These are phyloP conservation scores for Nowickia ferox DNA, from an alignment of 2,888 invertebrate species.

Conservation along the genomic window DNA sequence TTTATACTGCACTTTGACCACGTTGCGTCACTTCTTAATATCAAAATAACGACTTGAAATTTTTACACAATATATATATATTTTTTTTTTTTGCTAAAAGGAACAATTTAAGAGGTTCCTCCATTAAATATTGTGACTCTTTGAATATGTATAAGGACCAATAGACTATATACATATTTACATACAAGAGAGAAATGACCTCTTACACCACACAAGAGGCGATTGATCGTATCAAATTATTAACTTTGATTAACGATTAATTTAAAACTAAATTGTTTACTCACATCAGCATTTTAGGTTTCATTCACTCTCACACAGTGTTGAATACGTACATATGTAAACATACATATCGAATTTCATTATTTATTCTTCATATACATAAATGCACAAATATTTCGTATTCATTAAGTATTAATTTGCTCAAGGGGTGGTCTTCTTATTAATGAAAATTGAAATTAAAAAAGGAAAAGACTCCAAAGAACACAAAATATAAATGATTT, in stretches of 20 bases:
- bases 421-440: slow-evolving; percentile 49
- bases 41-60: too few relatives aligned
- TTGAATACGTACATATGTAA: slow-evolving; percentile 1
- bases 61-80: too few relatives aligned
- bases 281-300: background rate
- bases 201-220: slow-evolving; percentile 23
- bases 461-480: background rate
- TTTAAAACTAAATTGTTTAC: slow-evolving; percentile 24
- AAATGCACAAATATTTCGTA: slow-evolving; percentile 49
- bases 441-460: background rate
- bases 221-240: slow-evolving; percentile 29
- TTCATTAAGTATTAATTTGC: slow-evolving; percentile 40
- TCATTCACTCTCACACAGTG: background rate
- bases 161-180: too few relatives aligned
- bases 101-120: too few relatives aligned
- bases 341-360: too few relatives aligned
- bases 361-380: too few relatives aligned
- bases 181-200: slow-evolving; percentile 38
- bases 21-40: too few relatives aligned
- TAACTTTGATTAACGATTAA: slow-evolving; percentile 46
- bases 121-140: too few relatives aligned
- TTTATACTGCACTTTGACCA: too few relatives aligned
- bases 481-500: background rate
- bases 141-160: too few relatives aligned
- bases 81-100: too few relatives aligned